Evolutionary conservation across 2,888 invertebrate genomes (phyloP), one percentile per base, ranked within the genome.

Genomic region (Caenorhabditis zanzibari): DNA sequence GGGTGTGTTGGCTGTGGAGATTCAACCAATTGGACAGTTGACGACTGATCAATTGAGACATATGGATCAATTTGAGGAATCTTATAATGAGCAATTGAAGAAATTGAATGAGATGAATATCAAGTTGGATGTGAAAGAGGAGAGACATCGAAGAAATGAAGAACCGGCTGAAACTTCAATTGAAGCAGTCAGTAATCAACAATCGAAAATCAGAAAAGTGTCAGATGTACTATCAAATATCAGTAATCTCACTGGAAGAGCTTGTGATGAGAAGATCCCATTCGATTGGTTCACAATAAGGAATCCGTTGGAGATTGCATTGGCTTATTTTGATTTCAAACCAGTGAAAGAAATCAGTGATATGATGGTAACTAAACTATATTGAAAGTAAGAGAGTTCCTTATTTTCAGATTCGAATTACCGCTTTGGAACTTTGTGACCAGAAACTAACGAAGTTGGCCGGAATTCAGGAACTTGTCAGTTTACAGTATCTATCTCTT

Each of bases 91-190:
- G 10, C 90, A 91, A 74, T 28, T 90, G 56, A 87, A 87, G 35
- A 89, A 88, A 56, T 63, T 91, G 52, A 88, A 87, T 54, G 90
- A 89, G 14, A 84, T 91, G 76, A 86, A 89, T n/a, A 90, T 91
- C 41, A 85, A 88, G 22, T 38, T 91, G 7, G 87, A 89, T 52
- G 71, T 86, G 19, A 83, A 81, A 54, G 86, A 63, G 3, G 63
- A 80, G 44, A 74, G 56, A 16, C 54, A 63, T 44, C n/a, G 44
- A n/a, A 79, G 75, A 32, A 41, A 5, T n/a, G 72, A 73, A n/a
- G 86, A 86, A 52, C 41, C 56, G 0, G 63, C 73, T 12, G 77
- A 76, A 38, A 66, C 81, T 32, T 84, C 84, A 0, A 19, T 84
- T 12, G 77, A 77, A 14, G 71, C 66, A 16, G 71, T 79, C 58